These are phyloP conservation scores for Chelonus formosanus DNA, from an alignment of 2,888 invertebrate species.

Conservation along the genomic window DNA sequence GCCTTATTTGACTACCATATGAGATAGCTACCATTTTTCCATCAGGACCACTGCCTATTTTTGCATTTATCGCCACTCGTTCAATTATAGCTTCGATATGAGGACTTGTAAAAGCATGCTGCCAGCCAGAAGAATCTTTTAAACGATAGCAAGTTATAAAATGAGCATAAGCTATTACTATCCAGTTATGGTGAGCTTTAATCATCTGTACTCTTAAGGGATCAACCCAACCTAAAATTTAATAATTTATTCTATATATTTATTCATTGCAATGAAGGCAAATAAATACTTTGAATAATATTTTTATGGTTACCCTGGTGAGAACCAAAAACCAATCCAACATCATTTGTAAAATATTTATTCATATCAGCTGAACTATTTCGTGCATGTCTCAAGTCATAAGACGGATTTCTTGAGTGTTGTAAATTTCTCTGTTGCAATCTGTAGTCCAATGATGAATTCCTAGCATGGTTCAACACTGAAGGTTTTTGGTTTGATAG, in stretches of 20 bases:
- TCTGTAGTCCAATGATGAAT: conserved; percentile 84
- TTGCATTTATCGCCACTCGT: conserved; percentile 87
- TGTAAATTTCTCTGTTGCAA: conserved; percentile 66
- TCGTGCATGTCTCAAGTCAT: conserved; percentile 78
- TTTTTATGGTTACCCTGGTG: conserved; percentile 67
- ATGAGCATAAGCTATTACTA: conserved; percentile 95
- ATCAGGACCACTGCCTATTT: conserved; percentile 68
- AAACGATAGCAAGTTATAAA: conserved; percentile 94
- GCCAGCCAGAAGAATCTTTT: conserved; percentile 97
- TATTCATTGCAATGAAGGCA: too few relatives aligned
- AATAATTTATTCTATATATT: too few relatives aligned
- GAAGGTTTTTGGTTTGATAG: conserved; percentile 49
- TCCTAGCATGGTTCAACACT: conserved; percentile 70
- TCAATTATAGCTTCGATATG: conserved; percentile 90
- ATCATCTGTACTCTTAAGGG: conserved; percentile 90
- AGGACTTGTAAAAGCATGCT: conserved; percentile 91
- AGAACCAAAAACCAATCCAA: conserved; percentile 75
- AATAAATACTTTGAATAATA: too few relatives aligned
- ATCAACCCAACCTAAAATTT: conserved; percentile 77
- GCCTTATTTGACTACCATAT: conserved; percentile 77
- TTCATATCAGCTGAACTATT: conserved; percentile 81
- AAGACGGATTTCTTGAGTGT: conserved; percentile 85
- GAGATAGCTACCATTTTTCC: conserved; percentile 86
- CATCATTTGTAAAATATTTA: conserved; percentile 76
- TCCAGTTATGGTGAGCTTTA: conserved; percentile 97